Conservation (phyloP, 2,113 vertebrate genomes). For the Lepus europaeus region DNA sequence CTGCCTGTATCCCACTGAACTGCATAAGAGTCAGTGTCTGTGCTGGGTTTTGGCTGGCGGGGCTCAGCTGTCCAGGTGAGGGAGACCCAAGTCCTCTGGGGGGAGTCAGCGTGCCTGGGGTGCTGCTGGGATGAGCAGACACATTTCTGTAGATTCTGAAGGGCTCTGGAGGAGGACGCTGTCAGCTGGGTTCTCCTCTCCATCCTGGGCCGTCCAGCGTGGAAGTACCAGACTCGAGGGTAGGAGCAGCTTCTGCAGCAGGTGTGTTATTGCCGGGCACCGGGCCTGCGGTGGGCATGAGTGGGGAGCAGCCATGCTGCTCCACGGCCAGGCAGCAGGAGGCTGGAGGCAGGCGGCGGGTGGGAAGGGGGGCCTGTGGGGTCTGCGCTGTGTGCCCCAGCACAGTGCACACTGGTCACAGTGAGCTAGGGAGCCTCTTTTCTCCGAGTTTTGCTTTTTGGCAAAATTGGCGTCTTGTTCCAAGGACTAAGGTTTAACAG, state of each 20-base stretch:
- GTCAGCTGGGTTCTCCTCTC: neutral
- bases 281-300: no score
- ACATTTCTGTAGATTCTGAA: neutral
- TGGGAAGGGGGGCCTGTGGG: neutral
- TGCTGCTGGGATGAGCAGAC: neutral
- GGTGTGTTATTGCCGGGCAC: neutral
- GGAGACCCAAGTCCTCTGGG: neutral
- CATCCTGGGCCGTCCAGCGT: neutral
- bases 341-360: no score
- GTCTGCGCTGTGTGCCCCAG: no score
- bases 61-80: no score
- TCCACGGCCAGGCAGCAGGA: neutral
- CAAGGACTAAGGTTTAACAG: neutral
- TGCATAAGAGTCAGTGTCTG: no score
- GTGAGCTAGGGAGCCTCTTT: neutral
- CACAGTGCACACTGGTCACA: neutral
- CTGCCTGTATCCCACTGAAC: neutral
- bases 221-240: conserved; percentile 53
- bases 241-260: neutral
- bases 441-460: neutral
- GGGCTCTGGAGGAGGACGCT: neutral
- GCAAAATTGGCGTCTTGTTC: neutral
- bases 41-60: no score
- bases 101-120: neutral
- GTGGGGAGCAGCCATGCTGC: neutral